These are phyloP conservation scores for Apotomis turbidana DNA, from an alignment of 2,888 invertebrate species.

Conservation along the genomic window DNA sequence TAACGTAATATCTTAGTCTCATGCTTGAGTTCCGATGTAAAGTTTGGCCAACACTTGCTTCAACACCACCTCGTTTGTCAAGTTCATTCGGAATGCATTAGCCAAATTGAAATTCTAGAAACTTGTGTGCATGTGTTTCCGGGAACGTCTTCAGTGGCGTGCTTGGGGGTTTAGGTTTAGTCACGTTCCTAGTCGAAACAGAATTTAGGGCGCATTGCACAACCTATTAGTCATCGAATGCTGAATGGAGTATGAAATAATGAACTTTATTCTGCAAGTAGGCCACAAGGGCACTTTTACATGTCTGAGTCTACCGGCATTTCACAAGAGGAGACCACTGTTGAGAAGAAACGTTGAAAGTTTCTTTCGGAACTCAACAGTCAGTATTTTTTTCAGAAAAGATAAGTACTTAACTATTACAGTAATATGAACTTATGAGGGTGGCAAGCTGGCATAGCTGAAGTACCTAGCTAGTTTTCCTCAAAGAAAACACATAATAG, in stretches of 20 bases:
- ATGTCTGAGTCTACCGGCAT: too few relatives aligned
- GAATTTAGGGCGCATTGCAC: background rate
- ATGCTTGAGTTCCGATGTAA: background rate
- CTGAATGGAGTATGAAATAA: background rate
- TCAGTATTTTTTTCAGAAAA: too few relatives aligned
- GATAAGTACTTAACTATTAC: too few relatives aligned
- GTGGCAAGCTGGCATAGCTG: too few relatives aligned
- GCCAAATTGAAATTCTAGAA: conserved; percentile 23
- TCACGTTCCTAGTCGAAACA: background rate
- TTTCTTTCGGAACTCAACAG: too few relatives aligned
- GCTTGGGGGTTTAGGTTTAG: background rate
- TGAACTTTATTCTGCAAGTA: too few relatives aligned
- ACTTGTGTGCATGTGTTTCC: conserved; percentile 3
- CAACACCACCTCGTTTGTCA: conserved; percentile 2
- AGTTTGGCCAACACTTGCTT: conserved; percentile 13
- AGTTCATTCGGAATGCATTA: conserved; percentile 25
- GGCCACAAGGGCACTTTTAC: too few relatives aligned
- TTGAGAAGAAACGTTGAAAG: too few relatives aligned
- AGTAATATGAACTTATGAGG: too few relatives aligned
- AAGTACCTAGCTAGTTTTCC: too few relatives aligned
- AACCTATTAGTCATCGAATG: background rate
- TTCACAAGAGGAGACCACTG: too few relatives aligned
- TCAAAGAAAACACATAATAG: too few relatives aligned
- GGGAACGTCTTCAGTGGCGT: background rate
- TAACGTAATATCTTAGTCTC: background rate